Evolutionary conservation across 92 coral and sea anemone genomes (phyloP).

Genomic region (Desmophyllum pertusum): DNA sequence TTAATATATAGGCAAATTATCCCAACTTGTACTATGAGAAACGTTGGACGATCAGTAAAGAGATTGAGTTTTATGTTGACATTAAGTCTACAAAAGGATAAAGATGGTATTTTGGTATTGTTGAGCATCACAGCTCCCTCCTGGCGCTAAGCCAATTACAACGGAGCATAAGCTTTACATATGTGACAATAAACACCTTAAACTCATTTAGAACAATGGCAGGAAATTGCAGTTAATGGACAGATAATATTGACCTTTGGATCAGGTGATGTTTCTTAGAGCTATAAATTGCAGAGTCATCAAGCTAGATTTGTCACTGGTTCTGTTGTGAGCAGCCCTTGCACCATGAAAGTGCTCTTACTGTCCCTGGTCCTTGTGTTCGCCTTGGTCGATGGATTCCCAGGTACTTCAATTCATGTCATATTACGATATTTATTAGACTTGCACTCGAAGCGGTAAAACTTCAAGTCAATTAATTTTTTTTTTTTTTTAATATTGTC

Average conservation of each 20-base stretch:
- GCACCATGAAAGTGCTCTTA: conserved; percentile 28
- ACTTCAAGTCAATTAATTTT: too few species aligned
- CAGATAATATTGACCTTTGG: not conserved
- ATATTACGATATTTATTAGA: too few species aligned
- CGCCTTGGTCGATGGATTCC: conserved; percentile 32
- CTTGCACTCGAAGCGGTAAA: too few species aligned
- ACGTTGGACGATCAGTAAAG: too few species aligned
- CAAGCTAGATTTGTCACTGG: not conserved
- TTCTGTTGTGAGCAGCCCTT: not conserved
- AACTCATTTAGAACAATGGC: not conserved
- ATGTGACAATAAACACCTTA: not conserved
- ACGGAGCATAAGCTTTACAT: not conserved
- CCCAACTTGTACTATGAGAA: too few species aligned
- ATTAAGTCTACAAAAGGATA: too few species aligned
- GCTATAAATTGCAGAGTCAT: conserved; percentile 22
- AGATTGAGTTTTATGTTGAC: too few species aligned
- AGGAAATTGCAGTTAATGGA: not conserved
- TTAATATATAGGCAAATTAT: too few species aligned
- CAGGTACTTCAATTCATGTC: conserved; percentile 21
- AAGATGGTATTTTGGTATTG: not conserved
- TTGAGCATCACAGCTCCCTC: not conserved
- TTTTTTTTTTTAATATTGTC: too few species aligned
- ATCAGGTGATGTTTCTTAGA: not conserved
- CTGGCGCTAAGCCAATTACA: not conserved
- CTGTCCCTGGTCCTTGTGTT: not conserved